These are phyloP conservation scores for Scortum barcoo DNA, from an alignment of 2,113 vertebrate species.

Conservation along the genomic window DNA sequence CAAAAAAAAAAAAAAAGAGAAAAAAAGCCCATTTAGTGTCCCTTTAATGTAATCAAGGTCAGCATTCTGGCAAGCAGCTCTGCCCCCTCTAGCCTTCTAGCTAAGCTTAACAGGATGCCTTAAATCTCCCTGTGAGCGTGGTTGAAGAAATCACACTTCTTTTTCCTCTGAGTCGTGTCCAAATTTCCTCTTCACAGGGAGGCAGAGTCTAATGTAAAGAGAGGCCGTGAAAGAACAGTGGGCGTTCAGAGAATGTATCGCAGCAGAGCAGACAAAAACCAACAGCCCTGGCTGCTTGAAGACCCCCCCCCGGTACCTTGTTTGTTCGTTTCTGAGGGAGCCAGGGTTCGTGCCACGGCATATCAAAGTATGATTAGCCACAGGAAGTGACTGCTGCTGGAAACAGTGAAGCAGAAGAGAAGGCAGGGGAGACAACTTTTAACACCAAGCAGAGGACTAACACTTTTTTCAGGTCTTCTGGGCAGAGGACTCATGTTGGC, in stretches of 20 bases:
- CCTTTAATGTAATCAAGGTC: conserved; percentile 60
- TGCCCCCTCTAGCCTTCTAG: conserved; percentile 47
- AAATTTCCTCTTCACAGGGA: conserved; percentile 59
- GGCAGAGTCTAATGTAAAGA: conserved; percentile 65
- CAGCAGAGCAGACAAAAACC: conserved; percentile 62
- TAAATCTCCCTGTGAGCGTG: conserved; percentile 55
- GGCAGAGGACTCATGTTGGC: neutral
- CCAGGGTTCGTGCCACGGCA: conserved; percentile 66
- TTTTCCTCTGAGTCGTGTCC: conserved; percentile 58
- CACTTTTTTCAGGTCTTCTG: neutral
- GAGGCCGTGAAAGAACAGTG: conserved; percentile 63
- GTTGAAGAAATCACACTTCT: conserved; percentile 44
- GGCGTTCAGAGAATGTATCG: conserved; percentile 67
- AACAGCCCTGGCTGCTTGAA: conserved; percentile 51
- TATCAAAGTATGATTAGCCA: conserved; percentile 75
- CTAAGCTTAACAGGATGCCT: conserved; percentile 58
- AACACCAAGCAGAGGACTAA: conserved; percentile 18
- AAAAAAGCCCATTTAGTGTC: conserved; percentile 27
- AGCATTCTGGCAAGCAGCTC: conserved; percentile 37
- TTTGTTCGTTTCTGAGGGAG: conserved; percentile 71
- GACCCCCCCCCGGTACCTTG: conserved; percentile 37
- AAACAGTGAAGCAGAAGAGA: conserved; percentile 43
- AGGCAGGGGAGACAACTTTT: conserved; percentile 34
- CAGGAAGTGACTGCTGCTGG: conserved; percentile 62
- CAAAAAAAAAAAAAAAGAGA: no score